phyloP scores from a whole-genome alignment of 2,797 vertebrate species.

The Paramormyrops hopkinsi region DNA sequence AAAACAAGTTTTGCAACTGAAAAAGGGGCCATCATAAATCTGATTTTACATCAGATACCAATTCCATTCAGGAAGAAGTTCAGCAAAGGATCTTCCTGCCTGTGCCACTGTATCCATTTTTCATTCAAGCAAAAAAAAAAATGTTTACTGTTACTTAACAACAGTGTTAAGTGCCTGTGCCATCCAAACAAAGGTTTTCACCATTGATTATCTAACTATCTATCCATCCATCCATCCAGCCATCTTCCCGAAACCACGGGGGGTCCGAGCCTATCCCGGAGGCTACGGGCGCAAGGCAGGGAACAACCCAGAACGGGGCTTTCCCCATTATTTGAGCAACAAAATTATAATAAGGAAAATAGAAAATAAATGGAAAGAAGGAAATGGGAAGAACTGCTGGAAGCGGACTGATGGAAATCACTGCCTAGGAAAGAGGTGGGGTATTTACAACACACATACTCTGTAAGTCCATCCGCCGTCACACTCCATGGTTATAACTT shows the following conservation, averaged over 20 bases:
- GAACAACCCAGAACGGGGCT: neutral
- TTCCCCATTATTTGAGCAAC: neutral
- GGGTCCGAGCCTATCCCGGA: neutral
- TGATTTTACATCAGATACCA: neutral
- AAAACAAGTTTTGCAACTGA: neutral
- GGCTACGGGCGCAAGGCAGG: neutral
- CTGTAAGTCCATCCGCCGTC: neutral
- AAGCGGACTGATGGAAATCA: neutral
- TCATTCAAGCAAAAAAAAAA: neutral
- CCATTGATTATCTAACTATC: too few relatives aligned
- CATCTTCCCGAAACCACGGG: neutral
- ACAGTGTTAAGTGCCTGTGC: neutral
- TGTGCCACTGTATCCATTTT: neutral
- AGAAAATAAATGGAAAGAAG: neutral
- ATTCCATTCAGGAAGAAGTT: neutral
- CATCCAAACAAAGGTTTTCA: neutral
- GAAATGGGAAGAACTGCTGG: neutral
- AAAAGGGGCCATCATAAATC: neutral
- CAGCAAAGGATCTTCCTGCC: neutral
- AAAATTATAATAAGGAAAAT: neutral
- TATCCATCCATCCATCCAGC: too few relatives aligned
- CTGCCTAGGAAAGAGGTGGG: neutral
- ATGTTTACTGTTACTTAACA: neutral
- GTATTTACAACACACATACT: neutral
- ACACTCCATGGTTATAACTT: neutral